Evolutionary conservation across 1,140 invertebrate genomes (phyloP).

Genomic region (Melitaea cinxia): DNA sequence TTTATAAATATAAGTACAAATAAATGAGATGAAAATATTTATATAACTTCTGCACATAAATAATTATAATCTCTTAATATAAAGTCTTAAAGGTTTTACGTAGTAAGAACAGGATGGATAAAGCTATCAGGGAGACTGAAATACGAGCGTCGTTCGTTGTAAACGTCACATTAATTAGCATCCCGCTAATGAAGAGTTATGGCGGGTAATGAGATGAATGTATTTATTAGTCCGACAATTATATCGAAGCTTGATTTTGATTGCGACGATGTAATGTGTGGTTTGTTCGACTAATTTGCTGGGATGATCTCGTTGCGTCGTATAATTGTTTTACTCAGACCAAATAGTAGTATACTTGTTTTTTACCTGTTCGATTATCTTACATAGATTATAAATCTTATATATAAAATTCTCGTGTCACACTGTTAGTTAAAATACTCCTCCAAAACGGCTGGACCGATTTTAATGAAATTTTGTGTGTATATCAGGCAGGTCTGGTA

Average conservation of each 20-base stretch:
- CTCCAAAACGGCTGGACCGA: too few relatives aligned
- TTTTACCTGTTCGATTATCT: too few relatives aligned
- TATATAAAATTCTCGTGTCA: too few relatives aligned
- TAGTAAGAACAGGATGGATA: neutral
- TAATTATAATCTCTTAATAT: too few relatives aligned
- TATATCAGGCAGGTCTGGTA: too few relatives aligned
- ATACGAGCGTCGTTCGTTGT: slow-evolving; percentile 65
- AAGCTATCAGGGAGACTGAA: slow-evolving; percentile 44
- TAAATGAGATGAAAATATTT: too few relatives aligned
- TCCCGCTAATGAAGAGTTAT: slow-evolving; percentile 79
- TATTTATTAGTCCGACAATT: slow-evolving; percentile 60
- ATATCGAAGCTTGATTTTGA: neutral
- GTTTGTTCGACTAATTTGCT: neutral
- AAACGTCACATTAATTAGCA: slow-evolving; percentile 78
- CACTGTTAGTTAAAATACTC: too few relatives aligned
- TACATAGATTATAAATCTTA: too few relatives aligned
- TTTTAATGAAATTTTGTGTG: too few relatives aligned
- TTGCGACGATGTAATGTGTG: neutral
- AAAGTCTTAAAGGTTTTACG: neutral
- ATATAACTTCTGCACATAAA: too few relatives aligned
- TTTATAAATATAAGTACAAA: too few relatives aligned
- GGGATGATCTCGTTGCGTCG: neutral
- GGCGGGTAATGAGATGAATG: slow-evolving; percentile 74
- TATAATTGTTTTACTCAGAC: neutral
- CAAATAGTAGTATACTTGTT: too few relatives aligned